Evolutionary conservation across 2,888 invertebrate species (phyloP).

Genomic region (Megaustenia siamemsis): DNA sequence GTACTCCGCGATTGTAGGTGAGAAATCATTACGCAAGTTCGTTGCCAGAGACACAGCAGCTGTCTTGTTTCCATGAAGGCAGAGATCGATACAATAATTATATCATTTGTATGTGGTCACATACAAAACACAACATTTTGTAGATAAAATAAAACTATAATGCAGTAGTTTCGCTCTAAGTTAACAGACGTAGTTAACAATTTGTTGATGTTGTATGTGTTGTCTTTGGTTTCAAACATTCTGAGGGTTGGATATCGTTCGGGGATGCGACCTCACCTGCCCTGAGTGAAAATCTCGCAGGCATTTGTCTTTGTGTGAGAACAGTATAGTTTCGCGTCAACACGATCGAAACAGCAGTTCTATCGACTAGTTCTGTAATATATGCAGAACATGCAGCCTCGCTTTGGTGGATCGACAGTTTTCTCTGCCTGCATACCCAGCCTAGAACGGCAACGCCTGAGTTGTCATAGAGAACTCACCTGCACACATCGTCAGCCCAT

Average conservation of each 20-base stretch:
- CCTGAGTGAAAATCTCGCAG: slow-evolving; percentile 9
- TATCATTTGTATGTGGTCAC: neutral
- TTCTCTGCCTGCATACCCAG: neutral
- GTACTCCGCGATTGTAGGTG: too few relatives aligned
- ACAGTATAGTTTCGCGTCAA: neutral
- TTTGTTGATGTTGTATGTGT: neutral
- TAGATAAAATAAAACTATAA: neutral
- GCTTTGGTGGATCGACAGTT: slow-evolving; percentile 19
- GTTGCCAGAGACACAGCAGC: neutral
- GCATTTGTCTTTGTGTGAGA: neutral
- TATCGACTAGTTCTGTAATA: slow-evolving; percentile 41
- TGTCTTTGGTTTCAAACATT: neutral
- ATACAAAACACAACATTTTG: neutral
- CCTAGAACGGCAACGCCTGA: slow-evolving; percentile 8
- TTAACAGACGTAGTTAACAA: neutral
- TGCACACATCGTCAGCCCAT: neutral
- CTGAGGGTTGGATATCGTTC: neutral
- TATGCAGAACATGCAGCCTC: slow-evolving; percentile 39
- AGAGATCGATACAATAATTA: slow-evolving; percentile 16
- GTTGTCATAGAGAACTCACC: slow-evolving; percentile 23
- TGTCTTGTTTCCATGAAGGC: neutral
- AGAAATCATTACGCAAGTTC: too few relatives aligned
- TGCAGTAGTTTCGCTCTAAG: neutral
- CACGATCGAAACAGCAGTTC: neutral
- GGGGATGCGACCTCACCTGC: neutral